Percentiles rank a stretch among this genome's conserved stretches.
phyloP scores from a whole-genome alignment of 2,113 vertebrate genomes.

The Eidolon helvum region DNA sequence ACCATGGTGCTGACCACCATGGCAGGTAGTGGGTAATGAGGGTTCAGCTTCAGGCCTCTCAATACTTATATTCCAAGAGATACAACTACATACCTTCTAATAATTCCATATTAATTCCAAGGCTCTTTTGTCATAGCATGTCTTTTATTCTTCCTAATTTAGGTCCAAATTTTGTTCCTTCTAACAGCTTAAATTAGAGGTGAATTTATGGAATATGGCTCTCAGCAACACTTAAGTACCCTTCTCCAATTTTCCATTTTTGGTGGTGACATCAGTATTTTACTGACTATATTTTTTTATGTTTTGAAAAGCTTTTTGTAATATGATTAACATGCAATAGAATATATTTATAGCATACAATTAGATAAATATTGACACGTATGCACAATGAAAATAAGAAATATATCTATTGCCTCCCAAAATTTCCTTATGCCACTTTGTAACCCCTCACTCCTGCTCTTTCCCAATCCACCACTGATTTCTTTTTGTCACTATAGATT shows the following conservation, averaged over 20 bases:
- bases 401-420: not conserved
- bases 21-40: not conserved
- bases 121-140: not conserved
- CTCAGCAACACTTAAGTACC: not conserved
- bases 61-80: not conserved
- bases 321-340: not conserved
- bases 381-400: not conserved
- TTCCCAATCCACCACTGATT: not conserved
- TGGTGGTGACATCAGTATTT: not conserved
- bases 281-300: not conserved
- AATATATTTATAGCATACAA: not conserved
- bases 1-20: not conserved
- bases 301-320: not conserved
- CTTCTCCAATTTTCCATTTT: not conserved
- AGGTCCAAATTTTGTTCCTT: not conserved
- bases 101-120: not conserved
- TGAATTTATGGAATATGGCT: not conserved
- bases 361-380: not conserved
- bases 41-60: not conserved
- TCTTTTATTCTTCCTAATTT: not conserved
- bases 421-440: not conserved
- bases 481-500: not conserved
- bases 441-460: not conserved
- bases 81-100: not conserved
- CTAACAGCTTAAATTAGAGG: not conserved